Evolutionary conservation across 2,113 vertebrate species (phyloP), one percentile per base, ranked within the genome.

Genomic region (Apteryx mantelli): DNA sequence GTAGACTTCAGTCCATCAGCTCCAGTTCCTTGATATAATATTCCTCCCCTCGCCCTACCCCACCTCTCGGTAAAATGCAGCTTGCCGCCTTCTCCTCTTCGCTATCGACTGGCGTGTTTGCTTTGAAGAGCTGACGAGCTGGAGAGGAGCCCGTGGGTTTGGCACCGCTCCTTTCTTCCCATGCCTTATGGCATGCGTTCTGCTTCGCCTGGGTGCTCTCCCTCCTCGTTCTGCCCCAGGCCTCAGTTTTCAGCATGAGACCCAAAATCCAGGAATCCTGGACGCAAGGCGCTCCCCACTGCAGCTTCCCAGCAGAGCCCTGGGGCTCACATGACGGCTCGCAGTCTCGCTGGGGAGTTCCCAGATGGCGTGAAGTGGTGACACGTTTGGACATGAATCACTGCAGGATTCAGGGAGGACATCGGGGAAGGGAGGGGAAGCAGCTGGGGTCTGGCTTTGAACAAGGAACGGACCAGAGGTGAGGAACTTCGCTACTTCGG

Each of bases 61-160:
- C 86, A 69, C 80, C 63, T 70, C 96, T 75, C 16, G 40, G 87
- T 78, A 85, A 95, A 60, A 87, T 85, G 91, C 89, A 95, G 93
- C 94, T 96, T 9, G 0, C 77, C 9, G 56, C 88, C 96, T 84
- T 84, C 88, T 94, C 95, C 71, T 91, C 89, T 93, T 53, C 69
- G 85, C 86, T 93, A 87, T 77, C 73, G 55, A 89, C 55, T 75
- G 73, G 40, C 10, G 14, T 78, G 84, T 83, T 96, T 79, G 78
- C 94, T 95, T 94, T 91, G 93, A 97, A 96, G 94, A 96, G 80
- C 74, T 64, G 87, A 76, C n/a, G 71, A 81, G 61, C 90, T 97
- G 95, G 97, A 97, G 86, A 88, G 61, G 25, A 96, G 95, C 93
- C 96, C 82, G 13, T 88, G 96, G 94, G 76, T 95, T 98, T 97